A percentile compares a stretch with the other conserved stretches of the same genome.
phyloP scores from a whole-genome alignment of 35 echinoderm and acorn worm genomes.

The Chiridota heheva region DNA sequence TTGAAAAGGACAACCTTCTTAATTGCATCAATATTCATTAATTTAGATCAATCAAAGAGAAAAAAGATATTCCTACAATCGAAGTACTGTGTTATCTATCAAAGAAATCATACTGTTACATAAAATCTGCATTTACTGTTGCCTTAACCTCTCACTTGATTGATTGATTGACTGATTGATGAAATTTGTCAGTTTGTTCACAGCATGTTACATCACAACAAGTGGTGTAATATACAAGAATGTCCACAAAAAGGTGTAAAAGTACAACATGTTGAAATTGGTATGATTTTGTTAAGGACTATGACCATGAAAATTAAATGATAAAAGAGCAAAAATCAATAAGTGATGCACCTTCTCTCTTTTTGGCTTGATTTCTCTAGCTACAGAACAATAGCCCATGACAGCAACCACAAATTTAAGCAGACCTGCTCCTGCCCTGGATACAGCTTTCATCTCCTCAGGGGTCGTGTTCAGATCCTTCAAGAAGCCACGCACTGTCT shows the following conservation, averaged over 20 bases:
- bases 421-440: slow-evolving; percentile 84
- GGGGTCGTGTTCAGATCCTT: slow-evolving; percentile 80
- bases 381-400: slow-evolving; percentile 93
- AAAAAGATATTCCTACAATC: too few species aligned
- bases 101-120: too few species aligned
- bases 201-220: too few species aligned
- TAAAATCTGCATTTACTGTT: too few species aligned
- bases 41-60: too few species aligned
- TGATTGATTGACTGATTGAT: too few species aligned
- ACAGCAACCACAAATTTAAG: slow-evolving; percentile 93
- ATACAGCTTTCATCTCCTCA: slow-evolving; percentile 82
- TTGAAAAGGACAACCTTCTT: too few species aligned
- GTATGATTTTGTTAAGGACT: not conserved
- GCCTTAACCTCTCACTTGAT: too few species aligned
- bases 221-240: too few species aligned
- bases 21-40: too few species aligned
- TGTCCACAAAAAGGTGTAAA: not conserved
- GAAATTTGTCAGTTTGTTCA: too few species aligned
- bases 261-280: not conserved
- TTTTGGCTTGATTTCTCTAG: slow-evolving; percentile 97
- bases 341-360: slow-evolving; percentile 76
- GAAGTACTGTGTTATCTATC: too few species aligned
- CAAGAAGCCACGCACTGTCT: slow-evolving; percentile 88
- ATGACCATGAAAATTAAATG: not conserved
- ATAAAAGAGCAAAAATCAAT: not conserved